These are phyloP conservation scores for Stictocephala bisonia DNA, from an alignment of 2,888 invertebrate species.

Conservation along the genomic window DNA sequence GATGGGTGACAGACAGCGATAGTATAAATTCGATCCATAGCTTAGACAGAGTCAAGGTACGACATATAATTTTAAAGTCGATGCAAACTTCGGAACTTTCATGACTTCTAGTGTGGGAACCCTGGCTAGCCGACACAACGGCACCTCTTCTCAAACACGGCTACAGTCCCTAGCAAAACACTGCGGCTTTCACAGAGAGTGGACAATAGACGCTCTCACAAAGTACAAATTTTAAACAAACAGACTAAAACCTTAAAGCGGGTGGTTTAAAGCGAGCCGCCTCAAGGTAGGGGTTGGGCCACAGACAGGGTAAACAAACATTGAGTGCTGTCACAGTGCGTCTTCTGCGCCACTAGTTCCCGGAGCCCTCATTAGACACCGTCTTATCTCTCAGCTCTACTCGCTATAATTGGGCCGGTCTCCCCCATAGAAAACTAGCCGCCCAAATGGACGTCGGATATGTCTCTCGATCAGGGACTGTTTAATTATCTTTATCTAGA, in stretches of 20 bases:
- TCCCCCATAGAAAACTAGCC: no score
- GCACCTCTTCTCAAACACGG: slow-evolving; percentile 13
- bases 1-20: no score
- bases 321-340: neutral
- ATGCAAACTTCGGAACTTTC: no score
- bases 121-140: neutral
- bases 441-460: no score
- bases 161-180: slow-evolving; percentile 20
- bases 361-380: slow-evolving; percentile 31
- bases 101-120: no score
- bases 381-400: no score
- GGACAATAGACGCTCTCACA: slow-evolving; percentile 30
- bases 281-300: no score
- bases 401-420: neutral
- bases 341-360: slow-evolving; percentile 6
- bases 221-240: slow-evolving; percentile 41
- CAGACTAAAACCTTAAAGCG: neutral
- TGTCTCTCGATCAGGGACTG: no score
- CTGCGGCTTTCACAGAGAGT: slow-evolving; percentile 21
- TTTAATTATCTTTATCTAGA: no score
- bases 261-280: slow-evolving; percentile 39
- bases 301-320: slow-evolving; percentile 29
- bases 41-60: no score
- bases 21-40: no score
- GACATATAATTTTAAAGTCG: no score